Evolutionary conservation across 2,797 vertebrate species (phyloP).

Genomic region (Anomalospiza imberbis): DNA sequence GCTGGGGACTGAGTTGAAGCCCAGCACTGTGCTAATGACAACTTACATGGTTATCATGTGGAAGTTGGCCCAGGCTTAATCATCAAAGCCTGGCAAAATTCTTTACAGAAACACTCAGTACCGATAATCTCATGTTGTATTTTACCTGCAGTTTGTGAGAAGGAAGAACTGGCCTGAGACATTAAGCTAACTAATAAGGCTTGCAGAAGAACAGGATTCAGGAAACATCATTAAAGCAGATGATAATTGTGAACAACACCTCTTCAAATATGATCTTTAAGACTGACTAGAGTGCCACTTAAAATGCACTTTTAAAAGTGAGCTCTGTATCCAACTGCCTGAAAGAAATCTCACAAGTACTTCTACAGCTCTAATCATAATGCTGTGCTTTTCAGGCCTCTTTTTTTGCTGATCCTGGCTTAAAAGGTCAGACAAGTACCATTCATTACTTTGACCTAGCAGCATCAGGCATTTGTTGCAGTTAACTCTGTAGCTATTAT

Average conservation of each 20-base stretch:
- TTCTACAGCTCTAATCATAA: not conserved
- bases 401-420: not conserved
- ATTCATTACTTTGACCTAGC: constrained; percentile 41
- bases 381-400: constrained; percentile 6
- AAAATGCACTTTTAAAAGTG: not conserved
- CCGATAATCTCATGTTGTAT: not conserved
- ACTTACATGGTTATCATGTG: not conserved
- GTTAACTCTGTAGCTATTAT: not conserved
- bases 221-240: not conserved
- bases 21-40: not conserved
- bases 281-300: not conserved
- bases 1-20: not conserved
- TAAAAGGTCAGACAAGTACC: constrained; percentile 29
- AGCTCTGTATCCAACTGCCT: not conserved
- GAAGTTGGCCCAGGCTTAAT: not conserved
- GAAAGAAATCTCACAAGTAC: not conserved
- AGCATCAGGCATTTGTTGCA: not conserved
- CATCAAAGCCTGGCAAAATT: not conserved
- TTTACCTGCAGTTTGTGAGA: not conserved
- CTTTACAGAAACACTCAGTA: not conserved
- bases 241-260: constrained; percentile 2
- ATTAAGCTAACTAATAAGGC: constrained; percentile 13
- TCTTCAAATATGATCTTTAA: constrained; percentile 33
- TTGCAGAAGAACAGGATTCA: not conserved
- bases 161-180: not conserved